These are phyloP conservation scores for Micromussa lordhowensis DNA, from an alignment of 92 coral and sea anemone species.

Conservation along the genomic window DNA sequence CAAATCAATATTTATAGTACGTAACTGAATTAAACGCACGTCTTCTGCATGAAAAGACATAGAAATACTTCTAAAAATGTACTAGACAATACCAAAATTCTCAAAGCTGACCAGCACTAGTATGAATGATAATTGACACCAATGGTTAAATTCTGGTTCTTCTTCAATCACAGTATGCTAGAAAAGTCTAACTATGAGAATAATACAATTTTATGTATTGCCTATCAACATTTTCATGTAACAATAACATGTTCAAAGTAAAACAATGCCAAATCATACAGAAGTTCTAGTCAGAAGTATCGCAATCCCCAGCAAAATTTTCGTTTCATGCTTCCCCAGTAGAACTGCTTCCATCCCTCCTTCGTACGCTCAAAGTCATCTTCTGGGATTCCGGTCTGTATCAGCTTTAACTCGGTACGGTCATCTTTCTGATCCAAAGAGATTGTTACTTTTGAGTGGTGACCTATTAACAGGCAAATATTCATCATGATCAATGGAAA, in stretches of 20 bases:
- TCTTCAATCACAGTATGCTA: no score
- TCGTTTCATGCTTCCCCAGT: conserved; percentile 95
- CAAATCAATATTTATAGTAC: neutral
- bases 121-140: neutral
- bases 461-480: conserved; percentile 59
- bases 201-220: neutral
- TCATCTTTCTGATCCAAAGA: conserved; percentile 82
- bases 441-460: conserved; percentile 87
- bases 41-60: conserved; percentile 47
- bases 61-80: neutral
- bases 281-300: conserved; percentile 85
- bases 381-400: conserved; percentile 93
- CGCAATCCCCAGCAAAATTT: conserved; percentile 88
- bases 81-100: neutral
- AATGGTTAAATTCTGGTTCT: no score
- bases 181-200: neutral
- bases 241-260: conserved; percentile 36
- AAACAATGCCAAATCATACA: conserved; percentile 55
- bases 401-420: conserved; percentile 83
- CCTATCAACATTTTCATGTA: neutral
- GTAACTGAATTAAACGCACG: neutral
- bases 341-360: conserved; percentile 91
- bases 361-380: conserved; percentile 88
- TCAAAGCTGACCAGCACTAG: neutral
- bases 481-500: no score